phyloP scores from a whole-genome alignment of 1,140 invertebrate species.

The Drosophila sulfurigaster region DNA sequence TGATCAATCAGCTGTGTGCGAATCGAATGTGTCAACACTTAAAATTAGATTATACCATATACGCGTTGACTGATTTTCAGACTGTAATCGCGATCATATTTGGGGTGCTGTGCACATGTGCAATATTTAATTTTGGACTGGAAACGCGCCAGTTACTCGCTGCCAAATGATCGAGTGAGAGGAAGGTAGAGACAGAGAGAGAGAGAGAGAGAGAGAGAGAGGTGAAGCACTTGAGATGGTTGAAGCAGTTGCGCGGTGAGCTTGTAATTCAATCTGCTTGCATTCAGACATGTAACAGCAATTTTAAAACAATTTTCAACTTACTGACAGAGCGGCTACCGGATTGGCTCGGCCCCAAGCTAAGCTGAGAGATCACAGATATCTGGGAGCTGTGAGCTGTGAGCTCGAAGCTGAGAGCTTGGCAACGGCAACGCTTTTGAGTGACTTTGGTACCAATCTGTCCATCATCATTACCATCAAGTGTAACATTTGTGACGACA shows the following conservation, averaged over 20 bases:
- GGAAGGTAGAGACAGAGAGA: neutral
- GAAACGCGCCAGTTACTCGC: conserved; percentile 5
- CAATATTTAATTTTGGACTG: conserved; percentile 70
- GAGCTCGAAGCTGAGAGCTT: conserved; percentile 45
- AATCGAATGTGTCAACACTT: conserved; percentile 79
- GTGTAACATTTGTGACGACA: conserved; percentile 83
- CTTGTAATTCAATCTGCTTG: conserved; percentile 84
- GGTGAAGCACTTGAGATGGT: neutral
- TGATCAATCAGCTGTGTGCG: conserved; percentile 42
- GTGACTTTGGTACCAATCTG: conserved; percentile 85
- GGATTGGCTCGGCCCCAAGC: conserved; percentile 71
- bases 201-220: neutral
- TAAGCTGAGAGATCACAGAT: conserved; percentile 39
- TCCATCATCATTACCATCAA: conserved; percentile 85
- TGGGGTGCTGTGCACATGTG: conserved; percentile 46
- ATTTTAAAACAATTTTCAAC: conserved; percentile 85
- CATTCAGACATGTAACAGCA: conserved; percentile 84
- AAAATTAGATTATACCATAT: conserved; percentile 84
- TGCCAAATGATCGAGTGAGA: conserved; percentile 4
- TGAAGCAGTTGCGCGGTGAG: conserved; percentile 59
- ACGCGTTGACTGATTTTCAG: conserved; percentile 72
- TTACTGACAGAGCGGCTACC: conserved; percentile 84
- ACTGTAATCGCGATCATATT: conserved; percentile 55
- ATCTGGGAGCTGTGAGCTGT: conserved; percentile 33
- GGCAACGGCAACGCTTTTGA: conserved; percentile 80